Evolutionary conservation across 2,113 vertebrate species (phyloP).

Genomic region (Gavialis gangeticus): DNA sequence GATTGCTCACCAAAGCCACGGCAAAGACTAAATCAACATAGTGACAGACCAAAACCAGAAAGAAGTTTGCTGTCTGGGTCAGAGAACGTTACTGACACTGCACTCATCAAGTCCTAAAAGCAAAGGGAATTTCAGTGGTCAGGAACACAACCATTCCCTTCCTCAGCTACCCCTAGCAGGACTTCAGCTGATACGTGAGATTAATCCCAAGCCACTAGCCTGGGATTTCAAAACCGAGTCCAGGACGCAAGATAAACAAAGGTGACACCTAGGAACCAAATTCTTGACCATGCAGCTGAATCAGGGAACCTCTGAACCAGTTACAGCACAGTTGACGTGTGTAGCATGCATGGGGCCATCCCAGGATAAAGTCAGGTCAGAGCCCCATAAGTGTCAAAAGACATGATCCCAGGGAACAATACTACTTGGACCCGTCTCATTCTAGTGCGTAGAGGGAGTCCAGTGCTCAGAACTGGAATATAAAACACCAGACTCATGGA

Average conservation of each 20-base stretch:
- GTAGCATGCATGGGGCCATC: too few relatives aligned
- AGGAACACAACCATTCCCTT: background rate
- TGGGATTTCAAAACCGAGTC: background rate
- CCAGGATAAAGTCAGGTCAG: background rate
- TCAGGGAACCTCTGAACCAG: rapidly evolving
- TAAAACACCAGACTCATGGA: rapidly evolving
- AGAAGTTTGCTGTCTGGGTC: too few relatives aligned
- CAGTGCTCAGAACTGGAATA: rapidly evolving
- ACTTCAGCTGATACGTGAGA: background rate
- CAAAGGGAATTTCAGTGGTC: background rate
- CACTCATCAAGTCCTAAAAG: too few relatives aligned
- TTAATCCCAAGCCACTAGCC: background rate
- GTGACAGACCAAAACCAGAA: too few relatives aligned
- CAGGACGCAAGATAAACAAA: rapidly evolving
- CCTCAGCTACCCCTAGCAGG: background rate
- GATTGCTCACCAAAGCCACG: too few relatives aligned
- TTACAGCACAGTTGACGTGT: too few relatives aligned
- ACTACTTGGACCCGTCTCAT: rapidly evolving
- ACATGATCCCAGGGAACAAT: rapidly evolving
- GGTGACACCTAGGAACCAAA: background rate
- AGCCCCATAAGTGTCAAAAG: rapidly evolving
- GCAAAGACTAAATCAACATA: too few relatives aligned
- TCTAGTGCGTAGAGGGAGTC: background rate
- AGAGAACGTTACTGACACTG: too few relatives aligned
- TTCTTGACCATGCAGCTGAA: background rate